Conservation (phyloP, 2,113 vertebrate genomes). For the Circaetus cinerascens region DNA sequence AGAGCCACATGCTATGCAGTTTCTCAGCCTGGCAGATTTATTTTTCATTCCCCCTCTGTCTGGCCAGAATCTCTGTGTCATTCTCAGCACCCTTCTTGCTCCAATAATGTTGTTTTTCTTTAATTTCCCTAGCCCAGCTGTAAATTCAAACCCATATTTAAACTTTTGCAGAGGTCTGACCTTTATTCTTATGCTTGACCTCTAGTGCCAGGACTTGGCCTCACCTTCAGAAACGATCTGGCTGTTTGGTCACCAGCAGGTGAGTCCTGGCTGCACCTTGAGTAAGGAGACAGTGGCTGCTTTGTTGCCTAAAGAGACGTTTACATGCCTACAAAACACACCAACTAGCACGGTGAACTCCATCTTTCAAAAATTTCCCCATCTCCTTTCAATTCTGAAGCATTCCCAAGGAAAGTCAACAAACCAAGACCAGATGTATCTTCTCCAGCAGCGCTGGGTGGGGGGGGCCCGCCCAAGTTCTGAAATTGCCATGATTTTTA, state of each 20-base stretch:
- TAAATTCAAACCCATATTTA: not conserved
- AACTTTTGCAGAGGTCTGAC: not conserved
- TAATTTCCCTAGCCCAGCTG: not conserved
- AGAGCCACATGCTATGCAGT: not conserved
- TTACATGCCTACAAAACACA: not conserved
- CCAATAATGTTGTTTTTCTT: not conserved
- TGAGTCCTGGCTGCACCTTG: not conserved
- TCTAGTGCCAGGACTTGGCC: not conserved
- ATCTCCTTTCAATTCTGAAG: slow-evolving; percentile 17
- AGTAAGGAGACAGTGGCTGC: not conserved
- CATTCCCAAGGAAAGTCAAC: not conserved
- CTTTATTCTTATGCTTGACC: not conserved
- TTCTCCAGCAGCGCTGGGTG: not conserved
- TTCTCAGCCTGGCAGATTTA: not conserved
- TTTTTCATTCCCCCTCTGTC: not conserved
- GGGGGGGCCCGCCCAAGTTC: not conserved
- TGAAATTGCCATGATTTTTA: slow-evolving; percentile 8
- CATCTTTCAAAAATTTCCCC: not conserved
- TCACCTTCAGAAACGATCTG: not conserved
- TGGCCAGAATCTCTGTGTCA: not conserved
- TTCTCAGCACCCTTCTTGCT: not conserved
- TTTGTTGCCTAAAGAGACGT: not conserved
- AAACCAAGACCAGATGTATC: slow-evolving; percentile 23
- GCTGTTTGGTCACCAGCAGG: not conserved
- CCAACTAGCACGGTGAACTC: not conserved